phyloP scores from a whole-genome alignment of 2,113 vertebrate species.

The Vireo altiloquus region DNA sequence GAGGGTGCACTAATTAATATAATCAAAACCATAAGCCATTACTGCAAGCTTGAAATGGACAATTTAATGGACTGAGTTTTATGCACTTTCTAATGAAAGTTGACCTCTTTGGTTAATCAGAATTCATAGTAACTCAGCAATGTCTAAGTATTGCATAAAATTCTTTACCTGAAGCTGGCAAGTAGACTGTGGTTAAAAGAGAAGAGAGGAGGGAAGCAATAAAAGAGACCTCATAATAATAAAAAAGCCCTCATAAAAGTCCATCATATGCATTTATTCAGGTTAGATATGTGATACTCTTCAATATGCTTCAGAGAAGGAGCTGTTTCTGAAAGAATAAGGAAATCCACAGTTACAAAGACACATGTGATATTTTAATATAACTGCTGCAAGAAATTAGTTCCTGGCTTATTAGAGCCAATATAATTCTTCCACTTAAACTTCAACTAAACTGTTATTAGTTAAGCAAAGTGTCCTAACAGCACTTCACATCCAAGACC shows the following conservation, averaged over 20 bases:
- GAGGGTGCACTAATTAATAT: constrained; percentile 32
- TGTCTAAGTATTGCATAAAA: constrained; percentile 13
- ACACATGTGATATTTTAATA: neutral
- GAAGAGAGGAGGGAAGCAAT: neutral
- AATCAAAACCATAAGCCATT: constrained; percentile 39
- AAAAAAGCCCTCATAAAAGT: constrained; percentile 27
- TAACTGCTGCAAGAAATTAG: neutral
- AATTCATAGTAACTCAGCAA: constrained; percentile 29
- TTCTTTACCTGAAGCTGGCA: neutral
- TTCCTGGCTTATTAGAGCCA: neutral
- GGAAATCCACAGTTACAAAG: neutral
- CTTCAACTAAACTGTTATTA: neutral
- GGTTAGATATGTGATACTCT: neutral
- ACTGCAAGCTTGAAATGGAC: neutral
- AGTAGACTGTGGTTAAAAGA: neutral
- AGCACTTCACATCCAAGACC: neutral
- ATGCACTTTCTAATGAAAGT: constrained; percentile 51
- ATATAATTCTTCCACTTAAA: neutral
- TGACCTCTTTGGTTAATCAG: constrained; percentile 38
- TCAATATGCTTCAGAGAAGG: neutral
- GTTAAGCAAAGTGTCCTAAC: neutral
- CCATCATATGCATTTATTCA: neutral
- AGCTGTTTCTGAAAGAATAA: neutral
- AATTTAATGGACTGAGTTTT: constrained; percentile 57
- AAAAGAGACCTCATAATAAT: neutral